Base-by-base conservation (phyloP, 2,797 vertebrate genomes). In the Hozukius guyotensis region DNA sequence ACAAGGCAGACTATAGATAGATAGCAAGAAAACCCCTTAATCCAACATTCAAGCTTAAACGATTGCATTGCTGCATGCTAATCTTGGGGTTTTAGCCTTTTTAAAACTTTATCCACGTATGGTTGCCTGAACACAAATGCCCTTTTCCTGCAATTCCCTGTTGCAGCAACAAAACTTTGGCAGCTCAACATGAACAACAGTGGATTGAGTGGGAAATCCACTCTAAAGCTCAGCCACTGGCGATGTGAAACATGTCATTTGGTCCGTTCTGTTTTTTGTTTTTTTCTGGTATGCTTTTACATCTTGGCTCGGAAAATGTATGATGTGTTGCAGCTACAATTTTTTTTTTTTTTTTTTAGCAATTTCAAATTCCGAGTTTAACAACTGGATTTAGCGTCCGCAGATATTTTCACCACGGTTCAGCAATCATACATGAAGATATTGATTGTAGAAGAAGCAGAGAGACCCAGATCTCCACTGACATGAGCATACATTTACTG, bases 41-140 rank as follows among this genome's bases (percentile, higher is more conserved):
- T 83, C 67, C 77, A 34, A 38, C 25, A 27, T 66, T 73, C 36
- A 20, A 52, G 11, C 11, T 72, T 13, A 61, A 68, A 78, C 11
- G 3, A 38, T 56, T 60, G 20, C 42, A 63, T n/a, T 16, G 18
- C 59, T 5, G 49, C 24, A 27, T 76, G 60, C 29, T 78, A 49
- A 55, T 32, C 64, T 78, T 2, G 3, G 29, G 22, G 4, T 57
- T 79, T 71, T 49, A 78, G 46, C 24, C n/a, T 55, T 68, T 72
- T 78, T 56, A 42, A 77, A 75, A 65, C 14, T 59, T 64, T 7
- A 65, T 56, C 24, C 63, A 36, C 11, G 11, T 32, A 74, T 1
- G 5, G 27, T 22, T 76, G 11, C 49, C 25, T 85, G 6, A 74
- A 69, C 34, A 61, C 25, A 52, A 65, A 31, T 10, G 5, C 6